Conservation (phyloP, 2,113 vertebrate genomes). For the Synchiropus splendidus region DNA sequence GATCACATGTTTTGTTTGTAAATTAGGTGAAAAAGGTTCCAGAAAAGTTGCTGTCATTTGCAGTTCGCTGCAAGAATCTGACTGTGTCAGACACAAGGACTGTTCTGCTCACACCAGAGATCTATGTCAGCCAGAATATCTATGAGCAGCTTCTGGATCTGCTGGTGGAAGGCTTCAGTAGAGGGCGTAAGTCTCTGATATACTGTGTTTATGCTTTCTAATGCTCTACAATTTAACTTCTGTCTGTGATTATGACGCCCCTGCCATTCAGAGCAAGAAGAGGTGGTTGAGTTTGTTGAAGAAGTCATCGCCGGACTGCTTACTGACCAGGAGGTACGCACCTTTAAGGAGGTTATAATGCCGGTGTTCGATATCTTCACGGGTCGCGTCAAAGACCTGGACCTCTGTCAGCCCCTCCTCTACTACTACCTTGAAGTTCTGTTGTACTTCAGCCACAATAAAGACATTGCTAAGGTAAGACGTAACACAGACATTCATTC, state of each 20-base stretch:
- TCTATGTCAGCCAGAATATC: constrained; percentile 85
- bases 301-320: constrained; percentile 79
- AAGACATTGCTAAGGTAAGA: constrained; percentile 85
- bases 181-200: constrained; percentile 73
- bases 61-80: constrained; percentile 84
- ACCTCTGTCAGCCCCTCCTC: constrained; percentile 86
- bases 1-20: no score
- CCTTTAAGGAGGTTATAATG: constrained; percentile 86
- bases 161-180: constrained; percentile 77
- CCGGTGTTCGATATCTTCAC: constrained; percentile 86
- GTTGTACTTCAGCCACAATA: constrained; percentile 87
- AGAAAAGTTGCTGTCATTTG: constrained; percentile 86
- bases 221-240: neutral
- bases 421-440: constrained; percentile 88
- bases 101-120: constrained; percentile 90
- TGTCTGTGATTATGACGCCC: neutral
- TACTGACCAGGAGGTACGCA: constrained; percentile 86
- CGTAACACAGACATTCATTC: neutral
- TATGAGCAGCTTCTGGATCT: constrained; percentile 90
- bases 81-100: constrained; percentile 83
- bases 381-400: constrained; percentile 81
- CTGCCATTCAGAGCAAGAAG: constrained; percentile 74
- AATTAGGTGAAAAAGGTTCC: constrained; percentile 91
- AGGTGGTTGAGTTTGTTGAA: constrained; percentile 83
- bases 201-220: neutral